Percentiles rank a stretch among this genome's conserved stretches.
phyloP scores from a whole-genome alignment of 2,113 vertebrate genomes.

The Saiga tatarica region DNA sequence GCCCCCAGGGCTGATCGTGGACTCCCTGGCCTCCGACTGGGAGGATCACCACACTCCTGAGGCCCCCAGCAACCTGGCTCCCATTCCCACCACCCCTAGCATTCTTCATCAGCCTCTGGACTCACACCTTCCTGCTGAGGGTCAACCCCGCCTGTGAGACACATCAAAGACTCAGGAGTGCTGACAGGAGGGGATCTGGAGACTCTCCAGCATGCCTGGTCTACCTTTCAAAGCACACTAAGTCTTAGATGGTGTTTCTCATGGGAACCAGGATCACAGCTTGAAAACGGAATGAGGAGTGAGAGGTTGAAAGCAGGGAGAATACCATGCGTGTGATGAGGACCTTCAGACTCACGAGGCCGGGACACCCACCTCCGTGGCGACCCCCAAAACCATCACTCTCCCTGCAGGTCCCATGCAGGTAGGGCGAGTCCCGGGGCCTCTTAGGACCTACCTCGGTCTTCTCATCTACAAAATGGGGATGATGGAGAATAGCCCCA shows the following conservation, averaged over 20 bases:
- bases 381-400: fast-evolving
- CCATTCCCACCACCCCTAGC: neutral
- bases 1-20: neutral
- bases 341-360: fast-evolving
- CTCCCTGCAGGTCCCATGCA: fast-evolving
- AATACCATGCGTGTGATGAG: fast-evolving
- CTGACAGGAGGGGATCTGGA: neutral
- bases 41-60: fast-evolving
- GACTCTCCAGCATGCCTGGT: fast-evolving
- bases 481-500: neutral
- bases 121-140: neutral
- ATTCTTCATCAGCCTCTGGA: neutral
- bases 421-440: fast-evolving
- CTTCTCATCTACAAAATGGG: neutral
- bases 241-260: neutral
- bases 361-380: fast-evolving
- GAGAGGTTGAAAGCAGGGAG: neutral
- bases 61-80: neutral
- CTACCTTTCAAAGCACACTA: fast-evolving
- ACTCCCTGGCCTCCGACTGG: neutral
- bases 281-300: fast-evolving
- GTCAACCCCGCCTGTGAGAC: fast-evolving
- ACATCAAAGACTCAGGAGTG: neutral
- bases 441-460: neutral
- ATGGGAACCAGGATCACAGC: neutral